phyloP scores from a whole-genome alignment of 2,888 invertebrate species.

The Cataglyphis albicans region DNA sequence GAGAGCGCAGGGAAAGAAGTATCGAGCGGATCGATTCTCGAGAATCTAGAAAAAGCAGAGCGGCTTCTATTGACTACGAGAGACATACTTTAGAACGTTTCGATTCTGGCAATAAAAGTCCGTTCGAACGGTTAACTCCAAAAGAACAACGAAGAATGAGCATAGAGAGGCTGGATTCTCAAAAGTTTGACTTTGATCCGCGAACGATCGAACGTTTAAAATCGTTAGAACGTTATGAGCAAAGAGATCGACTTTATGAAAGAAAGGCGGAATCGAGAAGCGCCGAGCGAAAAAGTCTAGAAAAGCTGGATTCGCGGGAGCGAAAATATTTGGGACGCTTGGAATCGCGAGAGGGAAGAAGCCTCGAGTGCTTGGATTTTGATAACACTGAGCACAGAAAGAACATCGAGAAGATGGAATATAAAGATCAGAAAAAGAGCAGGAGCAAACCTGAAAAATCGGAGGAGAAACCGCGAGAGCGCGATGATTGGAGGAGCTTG shows the following conservation, averaged over 20 bases:
- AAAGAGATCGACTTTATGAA: slow-evolving; percentile 48
- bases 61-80: slow-evolving; percentile 75
- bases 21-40: slow-evolving; percentile 78
- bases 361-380: slow-evolving; percentile 77
- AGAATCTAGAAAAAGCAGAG: slow-evolving; percentile 72
- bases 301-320: slow-evolving; percentile 75
- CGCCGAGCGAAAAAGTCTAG: slow-evolving; percentile 72
- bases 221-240: slow-evolving; percentile 75
- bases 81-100: slow-evolving; percentile 81
- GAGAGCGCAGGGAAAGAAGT: slow-evolving; percentile 75
- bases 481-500: slow-evolving; percentile 84
- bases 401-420: slow-evolving; percentile 74
- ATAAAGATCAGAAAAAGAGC: slow-evolving; percentile 66
- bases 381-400: slow-evolving; percentile 68
- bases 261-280: slow-evolving; percentile 61
- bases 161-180: slow-evolving; percentile 80
- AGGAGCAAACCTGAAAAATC: slow-evolving; percentile 68
- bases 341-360: slow-evolving; percentile 75
- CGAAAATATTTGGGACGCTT: slow-evolving; percentile 75
- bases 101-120: slow-evolving; percentile 79
- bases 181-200: slow-evolving; percentile 81
- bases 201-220: slow-evolving; percentile 79
- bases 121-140: slow-evolving; percentile 74
- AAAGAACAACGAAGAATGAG: slow-evolving; percentile 79
- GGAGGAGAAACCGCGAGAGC: slow-evolving; percentile 81